These are phyloP conservation scores for Eubasilissa regina DNA, from an alignment of 1,140 invertebrate species.

Conservation along the genomic window DNA sequence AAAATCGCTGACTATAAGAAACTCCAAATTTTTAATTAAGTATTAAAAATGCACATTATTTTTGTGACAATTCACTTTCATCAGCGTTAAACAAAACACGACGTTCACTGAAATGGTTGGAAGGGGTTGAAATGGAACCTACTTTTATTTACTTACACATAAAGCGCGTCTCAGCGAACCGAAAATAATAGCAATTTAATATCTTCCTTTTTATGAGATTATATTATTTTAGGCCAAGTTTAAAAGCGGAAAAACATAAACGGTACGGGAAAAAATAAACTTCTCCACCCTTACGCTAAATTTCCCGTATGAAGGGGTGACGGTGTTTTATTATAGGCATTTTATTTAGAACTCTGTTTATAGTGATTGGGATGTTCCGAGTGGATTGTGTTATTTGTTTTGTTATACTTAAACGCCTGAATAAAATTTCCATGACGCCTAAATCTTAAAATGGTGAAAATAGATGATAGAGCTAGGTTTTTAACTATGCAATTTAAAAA, in stretches of 20 bases:
- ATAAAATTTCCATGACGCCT: background rate
- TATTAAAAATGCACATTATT: too few species aligned
- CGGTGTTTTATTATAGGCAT: constrained; percentile 54
- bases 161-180: constrained; percentile 43
- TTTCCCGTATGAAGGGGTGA: constrained; percentile 34
- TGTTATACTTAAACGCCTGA: constrained; percentile 6
- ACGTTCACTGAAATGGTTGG: too few species aligned
- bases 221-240: constrained; percentile 56
- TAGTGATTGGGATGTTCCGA: constrained; percentile 55
- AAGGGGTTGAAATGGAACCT: background rate
- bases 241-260: constrained; percentile 57
- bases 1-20: too few species aligned
- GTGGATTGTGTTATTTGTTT: constrained; percentile 47
- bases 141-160: constrained; percentile 42
- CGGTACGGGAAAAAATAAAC: constrained; percentile 39
- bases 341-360: constrained; percentile 58
- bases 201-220: constrained; percentile 59
- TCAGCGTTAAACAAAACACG: too few species aligned
- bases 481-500: too few species aligned
- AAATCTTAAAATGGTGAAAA: constrained; percentile 28
- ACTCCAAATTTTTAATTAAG: too few species aligned
- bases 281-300: constrained; percentile 21
- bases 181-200: constrained; percentile 59
- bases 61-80: too few species aligned
- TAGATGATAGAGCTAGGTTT: background rate